A percentile compares a stretch with the other conserved stretches of the same genome.
phyloP scores from a whole-genome alignment of 2,888 invertebrate species.

The Isoperla grammatica region DNA sequence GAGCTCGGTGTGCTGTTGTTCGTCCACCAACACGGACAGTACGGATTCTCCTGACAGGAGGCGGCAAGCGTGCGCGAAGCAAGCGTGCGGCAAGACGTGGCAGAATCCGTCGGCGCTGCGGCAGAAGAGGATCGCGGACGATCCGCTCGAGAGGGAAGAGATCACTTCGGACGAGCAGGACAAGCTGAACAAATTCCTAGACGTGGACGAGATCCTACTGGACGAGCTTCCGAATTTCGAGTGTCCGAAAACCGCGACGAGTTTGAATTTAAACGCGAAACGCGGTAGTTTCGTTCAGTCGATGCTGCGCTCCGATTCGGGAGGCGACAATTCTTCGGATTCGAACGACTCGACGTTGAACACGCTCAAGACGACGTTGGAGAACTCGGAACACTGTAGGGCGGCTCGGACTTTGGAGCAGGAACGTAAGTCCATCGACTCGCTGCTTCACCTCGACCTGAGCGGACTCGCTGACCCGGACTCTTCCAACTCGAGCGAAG shows the following conservation, averaged over 20 bases:
- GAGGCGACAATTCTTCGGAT: slow-evolving; percentile 35
- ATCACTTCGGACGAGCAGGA: background rate
- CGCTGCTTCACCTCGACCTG: background rate
- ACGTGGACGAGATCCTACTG: slow-evolving; percentile 24
- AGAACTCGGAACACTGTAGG: slow-evolving; percentile 16
- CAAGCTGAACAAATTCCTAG: slow-evolving; percentile 13
- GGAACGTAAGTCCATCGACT: slow-evolving; percentile 4
- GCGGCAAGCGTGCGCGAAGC: background rate
- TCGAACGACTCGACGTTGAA: slow-evolving; percentile 27
- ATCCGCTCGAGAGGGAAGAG: background rate
- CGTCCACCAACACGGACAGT: slow-evolving; percentile 15
- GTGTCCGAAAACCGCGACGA: slow-evolving; percentile 7
- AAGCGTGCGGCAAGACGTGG: too few relatives aligned
- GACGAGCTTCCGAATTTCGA: slow-evolving; percentile 9
- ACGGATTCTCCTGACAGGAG: slow-evolving; percentile 13
- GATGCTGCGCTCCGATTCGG: slow-evolving; percentile 41
- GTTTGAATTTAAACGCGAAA: slow-evolving; percentile 21
- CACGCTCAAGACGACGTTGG: slow-evolving; percentile 31
- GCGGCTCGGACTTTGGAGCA: background rate
- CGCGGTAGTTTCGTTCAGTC: slow-evolving; percentile 30
- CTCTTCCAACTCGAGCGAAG: background rate
- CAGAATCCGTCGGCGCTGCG: too few relatives aligned
- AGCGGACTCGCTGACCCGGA: background rate
- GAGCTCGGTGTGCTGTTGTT: slow-evolving; percentile 21
- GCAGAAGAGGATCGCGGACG: too few relatives aligned